Conservation (phyloP, 2,888 invertebrate genomes). For the Leptodirus hochenwartii region DNA sequence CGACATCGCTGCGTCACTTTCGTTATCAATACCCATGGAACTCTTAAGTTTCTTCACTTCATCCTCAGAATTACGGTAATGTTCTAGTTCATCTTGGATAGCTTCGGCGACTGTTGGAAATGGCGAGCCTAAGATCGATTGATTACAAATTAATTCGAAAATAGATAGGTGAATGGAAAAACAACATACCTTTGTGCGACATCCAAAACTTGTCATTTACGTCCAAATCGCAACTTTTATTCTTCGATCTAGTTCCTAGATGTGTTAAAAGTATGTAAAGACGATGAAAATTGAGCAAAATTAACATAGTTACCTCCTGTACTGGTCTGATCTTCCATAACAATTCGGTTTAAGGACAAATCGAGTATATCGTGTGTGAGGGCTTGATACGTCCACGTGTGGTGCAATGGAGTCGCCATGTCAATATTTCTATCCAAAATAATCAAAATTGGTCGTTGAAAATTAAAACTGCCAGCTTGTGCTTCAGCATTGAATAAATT, state of each 20-base stretch:
- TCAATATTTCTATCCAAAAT: slow-evolving; percentile 88
- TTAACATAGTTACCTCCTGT: slow-evolving; percentile 18
- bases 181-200: slow-evolving; percentile 84
- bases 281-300: no score
- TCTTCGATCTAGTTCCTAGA: slow-evolving; percentile 56
- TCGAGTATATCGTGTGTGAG: slow-evolving; percentile 91
- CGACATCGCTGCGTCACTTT: slow-evolving; percentile 54
- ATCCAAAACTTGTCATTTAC: slow-evolving; percentile 83
- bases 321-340: slow-evolving; percentile 23
- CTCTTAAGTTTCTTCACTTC: slow-evolving; percentile 90
- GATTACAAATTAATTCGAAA: no score
- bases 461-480: slow-evolving; percentile 59
- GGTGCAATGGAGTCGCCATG: slow-evolving; percentile 94
- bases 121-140: no score
- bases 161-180: no score
- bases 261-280: no score
- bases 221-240: slow-evolving; percentile 79
- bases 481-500: slow-evolving; percentile 84
- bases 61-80: slow-evolving; percentile 78
- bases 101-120: slow-evolving; percentile 94
- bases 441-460: slow-evolving; percentile 84
- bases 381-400: slow-evolving; percentile 99
- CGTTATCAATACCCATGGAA: slow-evolving; percentile 85
- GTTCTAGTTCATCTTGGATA: slow-evolving; percentile 94
- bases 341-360: slow-evolving; percentile 62